Conservation (phyloP, 2,797 vertebrate genomes). For the Squalus acanthias region DNA sequence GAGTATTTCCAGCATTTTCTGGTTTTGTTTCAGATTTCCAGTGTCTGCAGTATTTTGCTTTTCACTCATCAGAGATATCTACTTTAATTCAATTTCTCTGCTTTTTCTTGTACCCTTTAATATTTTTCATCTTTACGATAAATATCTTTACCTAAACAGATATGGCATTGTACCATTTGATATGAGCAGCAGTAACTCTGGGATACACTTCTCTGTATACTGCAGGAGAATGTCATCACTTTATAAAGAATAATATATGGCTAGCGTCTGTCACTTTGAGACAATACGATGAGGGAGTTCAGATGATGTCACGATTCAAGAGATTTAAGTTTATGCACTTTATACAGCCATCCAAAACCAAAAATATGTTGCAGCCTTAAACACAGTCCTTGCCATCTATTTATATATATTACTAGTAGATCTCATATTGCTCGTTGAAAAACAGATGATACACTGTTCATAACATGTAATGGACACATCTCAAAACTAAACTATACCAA, state of each 20-base stretch:
- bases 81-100: background rate
- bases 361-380: background rate
- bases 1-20: background rate
- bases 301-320: background rate
- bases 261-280: background rate
- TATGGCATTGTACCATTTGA: background rate
- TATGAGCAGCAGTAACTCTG: background rate
- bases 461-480: background rate
- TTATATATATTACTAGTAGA: background rate
- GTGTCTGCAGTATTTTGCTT: background rate
- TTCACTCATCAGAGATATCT: background rate
- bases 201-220: background rate
- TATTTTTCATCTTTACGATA: background rate
- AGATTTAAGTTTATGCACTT: background rate
- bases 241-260: background rate
- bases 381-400: background rate
- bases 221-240: background rate
- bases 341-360: background rate
- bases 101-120: background rate
- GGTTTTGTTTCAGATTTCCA: background rate
- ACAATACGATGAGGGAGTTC: background rate
- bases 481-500: background rate
- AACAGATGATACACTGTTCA: background rate
- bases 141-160: background rate
- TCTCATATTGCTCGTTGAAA: background rate